Conservation (phyloP, 2,797 vertebrate species). For the Brachyrhaphis roseni region DNA sequence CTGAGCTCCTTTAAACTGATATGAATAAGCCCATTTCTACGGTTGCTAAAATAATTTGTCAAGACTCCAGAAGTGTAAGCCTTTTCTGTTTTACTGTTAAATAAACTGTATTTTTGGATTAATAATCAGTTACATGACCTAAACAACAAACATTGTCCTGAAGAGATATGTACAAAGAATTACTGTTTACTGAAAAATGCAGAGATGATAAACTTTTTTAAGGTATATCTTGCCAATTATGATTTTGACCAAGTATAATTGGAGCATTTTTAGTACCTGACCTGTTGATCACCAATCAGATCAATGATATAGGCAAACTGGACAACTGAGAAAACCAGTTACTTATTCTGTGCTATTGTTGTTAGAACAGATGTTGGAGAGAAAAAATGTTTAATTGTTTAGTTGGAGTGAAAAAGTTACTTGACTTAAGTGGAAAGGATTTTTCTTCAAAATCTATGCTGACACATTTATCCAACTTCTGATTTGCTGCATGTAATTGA, state of each 20-base stretch:
- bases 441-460: background rate
- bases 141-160: background rate
- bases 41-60: background rate
- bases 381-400: background rate
- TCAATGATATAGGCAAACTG: background rate
- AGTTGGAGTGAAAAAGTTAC: background rate
- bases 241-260: background rate
- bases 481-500: background rate
- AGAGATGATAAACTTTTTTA: background rate
- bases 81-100: background rate
- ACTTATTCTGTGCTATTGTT: background rate
- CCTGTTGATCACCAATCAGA: background rate
- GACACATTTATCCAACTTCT: background rate
- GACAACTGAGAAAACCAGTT: background rate
- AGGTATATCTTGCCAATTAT: background rate
- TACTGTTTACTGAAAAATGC: background rate
- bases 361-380: background rate
- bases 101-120: background rate
- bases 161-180: background rate
- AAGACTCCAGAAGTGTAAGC: background rate
- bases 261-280: background rate
- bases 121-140: background rate
- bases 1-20: background rate
- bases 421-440: background rate
- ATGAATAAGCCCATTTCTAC: background rate